phyloP scores from a whole-genome alignment of 2,888 invertebrate genomes.

The Ochropleura leucogaster region DNA sequence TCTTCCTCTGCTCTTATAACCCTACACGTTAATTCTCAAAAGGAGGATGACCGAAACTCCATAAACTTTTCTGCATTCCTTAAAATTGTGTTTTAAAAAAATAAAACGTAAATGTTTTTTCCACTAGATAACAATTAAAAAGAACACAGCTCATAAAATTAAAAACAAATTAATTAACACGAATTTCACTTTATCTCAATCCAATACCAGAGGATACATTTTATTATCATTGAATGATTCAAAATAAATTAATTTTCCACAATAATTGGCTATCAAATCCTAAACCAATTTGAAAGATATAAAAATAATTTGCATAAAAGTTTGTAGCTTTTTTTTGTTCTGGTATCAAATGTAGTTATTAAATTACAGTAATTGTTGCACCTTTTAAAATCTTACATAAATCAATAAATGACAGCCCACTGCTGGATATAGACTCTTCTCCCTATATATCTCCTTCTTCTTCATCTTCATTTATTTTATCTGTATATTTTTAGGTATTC shows the following conservation, averaged over 20 bases:
- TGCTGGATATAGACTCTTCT: background rate
- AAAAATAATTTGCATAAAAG: conserved; percentile 54
- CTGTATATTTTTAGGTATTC: background rate
- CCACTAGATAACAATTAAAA: background rate
- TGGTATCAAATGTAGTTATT: conserved; percentile 3
- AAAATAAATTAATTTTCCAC: conserved; percentile 53
- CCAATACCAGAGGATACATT: conserved; percentile 8
- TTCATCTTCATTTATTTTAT: background rate
- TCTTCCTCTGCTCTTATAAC: too few species aligned
- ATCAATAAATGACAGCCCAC: background rate
- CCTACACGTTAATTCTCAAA: too few species aligned
- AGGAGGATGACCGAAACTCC: too few species aligned
- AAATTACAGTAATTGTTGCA: background rate
- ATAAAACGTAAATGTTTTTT: background rate
- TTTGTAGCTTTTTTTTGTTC: conserved; percentile 6
- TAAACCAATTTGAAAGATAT: conserved; percentile 52
- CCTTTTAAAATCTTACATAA: background rate
- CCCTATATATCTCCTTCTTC: background rate
- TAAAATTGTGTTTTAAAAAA: background rate
- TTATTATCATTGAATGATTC: conserved; percentile 42
- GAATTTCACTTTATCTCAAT: conserved; percentile 24
- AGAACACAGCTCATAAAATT: conserved; percentile 2
- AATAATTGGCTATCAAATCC: conserved; percentile 52
- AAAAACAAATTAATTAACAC: conserved; percentile 26
- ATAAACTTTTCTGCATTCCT: too few species aligned